These are phyloP conservation scores for Galendromus occidentalis DNA, from an alignment of 1,140 invertebrate species.

Conservation along the genomic window DNA sequence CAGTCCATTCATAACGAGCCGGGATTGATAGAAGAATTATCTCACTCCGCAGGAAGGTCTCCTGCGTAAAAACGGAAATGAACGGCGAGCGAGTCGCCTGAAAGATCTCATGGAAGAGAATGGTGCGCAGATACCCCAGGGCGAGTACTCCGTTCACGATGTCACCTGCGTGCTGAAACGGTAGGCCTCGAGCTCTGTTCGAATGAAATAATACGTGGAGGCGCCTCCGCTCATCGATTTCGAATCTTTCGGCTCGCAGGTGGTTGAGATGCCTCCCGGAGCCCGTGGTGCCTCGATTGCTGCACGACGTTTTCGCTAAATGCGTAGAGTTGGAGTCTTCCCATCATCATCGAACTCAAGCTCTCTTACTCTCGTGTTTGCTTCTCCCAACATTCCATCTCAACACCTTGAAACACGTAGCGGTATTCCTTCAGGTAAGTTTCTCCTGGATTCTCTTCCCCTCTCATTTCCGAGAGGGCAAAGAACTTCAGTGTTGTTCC, in stretches of 20 bases:
- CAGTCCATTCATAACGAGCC: too few relatives aligned
- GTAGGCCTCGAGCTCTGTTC: not conserved
- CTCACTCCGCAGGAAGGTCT: not conserved
- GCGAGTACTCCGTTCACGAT: slow-evolving; percentile 5
- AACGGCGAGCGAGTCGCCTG: not conserved
- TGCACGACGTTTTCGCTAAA: slow-evolving; percentile 3
- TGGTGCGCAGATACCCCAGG: not conserved
- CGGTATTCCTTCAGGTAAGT: not conserved
- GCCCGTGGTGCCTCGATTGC: not conserved
- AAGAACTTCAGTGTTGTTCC: too few relatives aligned
- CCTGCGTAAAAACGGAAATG: not conserved
- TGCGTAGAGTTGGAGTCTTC: not conserved
- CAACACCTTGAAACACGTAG: not conserved
- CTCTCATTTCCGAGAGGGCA: too few relatives aligned
- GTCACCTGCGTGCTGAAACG: slow-evolving; percentile 4
- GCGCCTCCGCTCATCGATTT: too few relatives aligned
- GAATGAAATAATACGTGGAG: too few relatives aligned
- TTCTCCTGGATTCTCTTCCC: too few relatives aligned
- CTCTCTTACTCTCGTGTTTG: not conserved
- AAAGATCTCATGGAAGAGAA: not conserved
- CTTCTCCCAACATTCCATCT: not conserved
- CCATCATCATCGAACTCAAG: not conserved
- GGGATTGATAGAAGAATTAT: too few relatives aligned
- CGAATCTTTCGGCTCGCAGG: not conserved
- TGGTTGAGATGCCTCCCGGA: slow-evolving; percentile 6